phyloP scores from a whole-genome alignment of 2,113 vertebrate genomes.

The Pogona vitticeps region DNA sequence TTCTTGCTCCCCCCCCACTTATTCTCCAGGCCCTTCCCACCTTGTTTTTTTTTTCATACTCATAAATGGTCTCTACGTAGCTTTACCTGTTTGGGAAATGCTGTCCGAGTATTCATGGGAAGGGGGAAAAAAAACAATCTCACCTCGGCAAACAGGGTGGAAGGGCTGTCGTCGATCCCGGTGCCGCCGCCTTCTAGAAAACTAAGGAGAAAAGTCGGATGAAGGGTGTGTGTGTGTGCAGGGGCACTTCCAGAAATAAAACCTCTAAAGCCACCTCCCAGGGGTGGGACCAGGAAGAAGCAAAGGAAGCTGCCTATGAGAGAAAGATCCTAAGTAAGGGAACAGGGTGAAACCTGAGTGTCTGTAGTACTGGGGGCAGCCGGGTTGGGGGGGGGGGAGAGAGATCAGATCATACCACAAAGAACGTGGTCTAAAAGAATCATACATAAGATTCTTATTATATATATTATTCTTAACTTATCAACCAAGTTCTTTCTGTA shows the following conservation, averaged over 20 bases:
- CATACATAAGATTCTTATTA: too few relatives aligned
- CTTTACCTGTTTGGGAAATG: too few relatives aligned
- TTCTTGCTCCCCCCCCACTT: too few relatives aligned
- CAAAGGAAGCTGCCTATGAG: slow-evolving; percentile 15
- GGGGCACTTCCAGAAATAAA: not conserved
- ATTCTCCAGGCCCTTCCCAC: not conserved
- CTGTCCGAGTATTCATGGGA: not conserved
- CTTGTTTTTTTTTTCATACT: too few relatives aligned
- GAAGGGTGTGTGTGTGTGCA: not conserved
- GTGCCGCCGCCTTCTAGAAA: slow-evolving; percentile 86
- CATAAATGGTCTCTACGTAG: too few relatives aligned
- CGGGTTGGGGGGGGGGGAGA: not conserved
- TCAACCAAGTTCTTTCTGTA: too few relatives aligned
- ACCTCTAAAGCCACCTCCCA: not conserved
- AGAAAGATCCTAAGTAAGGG: slow-evolving; percentile 48
- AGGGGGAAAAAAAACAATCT: slow-evolving; percentile 11
- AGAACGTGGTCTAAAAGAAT: too few relatives aligned
- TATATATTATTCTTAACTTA: too few relatives aligned
- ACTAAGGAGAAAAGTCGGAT: slow-evolving; percentile 71
- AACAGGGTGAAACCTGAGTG: slow-evolving; percentile 38
- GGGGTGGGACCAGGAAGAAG: slow-evolving; percentile 4
- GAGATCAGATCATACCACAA: too few relatives aligned
- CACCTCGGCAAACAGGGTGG: slow-evolving; percentile 94
- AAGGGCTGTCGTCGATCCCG: slow-evolving; percentile 84
- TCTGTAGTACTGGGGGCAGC: not conserved